Conservation (phyloP, 1,140 invertebrate genomes). For the Venturia canescens region DNA sequence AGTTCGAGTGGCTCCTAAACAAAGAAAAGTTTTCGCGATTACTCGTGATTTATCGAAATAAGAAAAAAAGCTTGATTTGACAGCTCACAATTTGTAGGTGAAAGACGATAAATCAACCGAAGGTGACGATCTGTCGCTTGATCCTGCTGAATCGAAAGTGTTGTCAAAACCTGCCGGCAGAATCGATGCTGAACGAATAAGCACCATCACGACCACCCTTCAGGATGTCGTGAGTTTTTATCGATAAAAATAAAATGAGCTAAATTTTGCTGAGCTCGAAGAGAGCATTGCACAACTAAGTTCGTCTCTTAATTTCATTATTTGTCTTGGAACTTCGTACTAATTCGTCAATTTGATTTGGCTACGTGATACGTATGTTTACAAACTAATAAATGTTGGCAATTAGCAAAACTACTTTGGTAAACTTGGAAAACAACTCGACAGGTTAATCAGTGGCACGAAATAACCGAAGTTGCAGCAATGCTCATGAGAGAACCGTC, state of each 20-base stretch:
- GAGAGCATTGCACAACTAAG: too few species aligned
- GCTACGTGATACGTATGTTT: not conserved
- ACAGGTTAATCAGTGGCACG: slow-evolving; percentile 68
- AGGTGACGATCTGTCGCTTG: not conserved
- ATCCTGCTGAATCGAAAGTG: slow-evolving; percentile 43
- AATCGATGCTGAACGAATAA: slow-evolving; percentile 59
- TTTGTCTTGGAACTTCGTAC: too few species aligned
- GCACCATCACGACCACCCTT: slow-evolving; percentile 66
- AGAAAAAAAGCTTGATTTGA: too few species aligned
- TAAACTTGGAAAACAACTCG: not conserved
- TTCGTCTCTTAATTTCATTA: too few species aligned
- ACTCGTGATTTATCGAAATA: too few species aligned
- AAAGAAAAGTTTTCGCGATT: not conserved
- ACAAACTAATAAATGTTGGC: not conserved
- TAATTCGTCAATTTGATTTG: not conserved
- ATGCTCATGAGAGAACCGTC: slow-evolving; percentile 66
- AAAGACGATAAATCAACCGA: not conserved
- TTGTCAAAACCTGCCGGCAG: slow-evolving; percentile 38
- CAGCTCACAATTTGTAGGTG: not conserved
- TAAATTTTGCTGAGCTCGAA: too few species aligned
- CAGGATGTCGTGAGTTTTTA: slow-evolving; percentile 65
- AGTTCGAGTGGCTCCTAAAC: not conserved
- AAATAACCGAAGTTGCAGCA: slow-evolving; percentile 66
- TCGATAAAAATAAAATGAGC: not conserved
- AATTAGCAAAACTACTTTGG: not conserved